Evolutionary conservation across 1,140 invertebrate genomes (phyloP).

Genomic region (Bombus soroeensis): DNA sequence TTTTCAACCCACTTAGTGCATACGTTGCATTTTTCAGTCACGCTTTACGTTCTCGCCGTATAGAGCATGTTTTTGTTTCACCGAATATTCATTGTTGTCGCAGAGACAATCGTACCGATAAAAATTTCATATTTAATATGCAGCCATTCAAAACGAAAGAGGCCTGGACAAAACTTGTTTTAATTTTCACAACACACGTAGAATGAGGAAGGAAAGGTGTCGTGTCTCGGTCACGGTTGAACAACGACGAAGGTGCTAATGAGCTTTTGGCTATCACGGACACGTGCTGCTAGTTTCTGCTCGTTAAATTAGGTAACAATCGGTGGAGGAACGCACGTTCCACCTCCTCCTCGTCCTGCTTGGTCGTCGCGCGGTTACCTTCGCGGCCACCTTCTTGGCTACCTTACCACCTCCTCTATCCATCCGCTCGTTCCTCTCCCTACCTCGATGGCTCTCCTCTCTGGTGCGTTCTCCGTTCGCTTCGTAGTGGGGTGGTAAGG

Average conservation of each 20-base stretch:
- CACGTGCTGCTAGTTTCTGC: slow-evolving; percentile 51
- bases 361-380: slow-evolving; percentile 7
- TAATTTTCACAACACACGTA: no score
- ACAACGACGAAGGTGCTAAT: slow-evolving; percentile 60
- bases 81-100: not conserved
- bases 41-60: no score
- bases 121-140: no score
- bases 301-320: slow-evolving; percentile 74
- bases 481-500: slow-evolving; percentile 55
- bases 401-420: slow-evolving; percentile 8
- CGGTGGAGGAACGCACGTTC: slow-evolving; percentile 58
- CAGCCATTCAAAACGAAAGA: no score
- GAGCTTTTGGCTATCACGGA: slow-evolving; percentile 61
- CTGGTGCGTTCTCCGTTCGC: slow-evolving; percentile 10
- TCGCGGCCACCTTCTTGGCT: slow-evolving; percentile 27
- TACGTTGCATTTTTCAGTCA: no score
- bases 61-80: not conserved
- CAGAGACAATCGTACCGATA: not conserved
- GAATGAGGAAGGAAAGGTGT: no score
- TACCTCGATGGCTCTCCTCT: slow-evolving; percentile 31
- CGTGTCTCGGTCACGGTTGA: not conserved
- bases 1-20: not conserved
- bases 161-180: no score
- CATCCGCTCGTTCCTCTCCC: slow-evolving; percentile 28
- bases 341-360: not conserved